Evolutionary conservation across 2,113 vertebrate species (phyloP), one percentile per base, ranked within the genome.

Genomic region (Rana temporaria): DNA sequence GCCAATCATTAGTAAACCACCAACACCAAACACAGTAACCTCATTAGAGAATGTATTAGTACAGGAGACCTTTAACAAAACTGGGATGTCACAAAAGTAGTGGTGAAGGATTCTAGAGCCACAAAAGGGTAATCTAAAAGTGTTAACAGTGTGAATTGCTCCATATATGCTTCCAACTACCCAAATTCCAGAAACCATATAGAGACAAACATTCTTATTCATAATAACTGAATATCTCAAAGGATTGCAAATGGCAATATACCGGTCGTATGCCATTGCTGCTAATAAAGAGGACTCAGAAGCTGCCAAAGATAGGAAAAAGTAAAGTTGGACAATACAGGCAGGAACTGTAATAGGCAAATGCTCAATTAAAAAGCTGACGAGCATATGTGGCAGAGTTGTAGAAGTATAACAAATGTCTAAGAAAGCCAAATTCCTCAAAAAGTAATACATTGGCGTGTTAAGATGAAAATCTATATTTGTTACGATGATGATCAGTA

Each of bases 21-120:
- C 87, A 32, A 85, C 82, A 38, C 80, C 79, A 65, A 88, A 88
- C 42, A 88, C 84, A 62, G 86, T 57, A 56, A 79, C 76, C 63
- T 88, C 87, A 65, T 85, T 84, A 26, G 53, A 11, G 9, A 81
- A 67, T 24, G 82, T 86, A 3, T 86, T 77, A 60, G 84, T 84
- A 16, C 87, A 88, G 4, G 84, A 85, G 74, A 90, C 80, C 20
- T 57, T 64, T 59, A 89, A 84, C 73, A 90, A 84, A 15, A 86
- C 87, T 18, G 87, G 85, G 53, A 88, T 86, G 26, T 88, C 86
- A 84, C 89, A 88, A 67, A 88, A 90, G 71, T 85, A 90, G 26
- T 88, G 87, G 18, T 90, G 87, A 66, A 90, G 78, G 15, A 78
- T 24, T 34, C 86, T 88, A n/a, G 87, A 79, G 7, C 65, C 26